Percentiles rank a stretch among this genome's conserved stretches.
Conservation (phyloP, 2,113 vertebrate genomes). For the human (Homo sapiens) region DNA sequence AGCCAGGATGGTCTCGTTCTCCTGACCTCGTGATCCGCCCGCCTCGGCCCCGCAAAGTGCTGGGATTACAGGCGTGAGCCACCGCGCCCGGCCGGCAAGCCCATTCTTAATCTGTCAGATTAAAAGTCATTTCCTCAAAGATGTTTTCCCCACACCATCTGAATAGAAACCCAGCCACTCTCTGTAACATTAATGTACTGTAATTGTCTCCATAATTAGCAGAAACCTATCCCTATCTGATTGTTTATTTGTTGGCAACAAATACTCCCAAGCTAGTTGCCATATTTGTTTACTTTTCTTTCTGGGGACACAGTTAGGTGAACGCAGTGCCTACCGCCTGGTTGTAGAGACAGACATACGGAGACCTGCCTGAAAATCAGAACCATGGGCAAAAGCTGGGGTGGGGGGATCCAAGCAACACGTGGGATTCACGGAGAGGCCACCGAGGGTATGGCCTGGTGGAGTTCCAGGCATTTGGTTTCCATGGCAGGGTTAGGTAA, state of each 20-base stretch:
- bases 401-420: neutral
- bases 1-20: too few relatives aligned
- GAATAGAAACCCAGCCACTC: neutral
- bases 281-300: neutral
- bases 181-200: neutral
- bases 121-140: neutral
- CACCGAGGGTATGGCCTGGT: rapidly evolving
- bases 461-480: neutral
- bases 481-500: neutral
- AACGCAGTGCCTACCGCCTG: neutral
- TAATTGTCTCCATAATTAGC: neutral
- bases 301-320: neutral
- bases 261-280: neutral
- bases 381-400: neutral
- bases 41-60: too few relatives aligned
- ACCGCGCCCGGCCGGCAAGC: too few relatives aligned
- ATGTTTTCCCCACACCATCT: neutral
- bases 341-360: neutral
- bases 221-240: neutral
- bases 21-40: too few relatives aligned
- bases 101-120: neutral
- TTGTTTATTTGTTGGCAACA: neutral
- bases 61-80: too few relatives aligned
- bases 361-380: neutral
- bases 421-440: neutral